A percentile compares a stretch with the other conserved stretches of the same genome.
phyloP scores from a whole-genome alignment of 2,797 vertebrate species.

The Setipinna tenuifilis region DNA sequence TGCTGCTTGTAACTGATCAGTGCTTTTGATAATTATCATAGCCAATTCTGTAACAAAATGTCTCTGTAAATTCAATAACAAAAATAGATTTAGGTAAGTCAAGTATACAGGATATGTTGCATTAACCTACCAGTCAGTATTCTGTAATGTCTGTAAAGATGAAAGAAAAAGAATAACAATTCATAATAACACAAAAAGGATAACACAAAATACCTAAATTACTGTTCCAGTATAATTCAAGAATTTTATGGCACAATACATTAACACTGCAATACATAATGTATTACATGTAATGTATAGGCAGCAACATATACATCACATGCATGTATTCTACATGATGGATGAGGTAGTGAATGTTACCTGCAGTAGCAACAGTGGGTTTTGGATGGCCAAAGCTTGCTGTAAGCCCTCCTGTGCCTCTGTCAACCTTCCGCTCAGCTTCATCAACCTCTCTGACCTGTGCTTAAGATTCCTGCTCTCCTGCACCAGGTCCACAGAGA shows the following conservation, averaged over 20 bases:
- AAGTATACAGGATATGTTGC: not conserved
- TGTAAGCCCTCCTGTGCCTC: constrained; percentile 31
- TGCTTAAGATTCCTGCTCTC: constrained; percentile 8
- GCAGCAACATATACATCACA: not conserved
- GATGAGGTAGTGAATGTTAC: constrained; percentile 19
- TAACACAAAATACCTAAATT: not conserved
- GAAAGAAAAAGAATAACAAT: not conserved
- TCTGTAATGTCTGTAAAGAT: constrained; percentile 38
- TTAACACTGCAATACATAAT: too few relatives aligned
- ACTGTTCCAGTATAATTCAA: not conserved
- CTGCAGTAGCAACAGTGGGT: constrained; percentile 47
- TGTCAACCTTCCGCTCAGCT: constrained; percentile 9
- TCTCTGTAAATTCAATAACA: not conserved
- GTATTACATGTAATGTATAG: not conserved
- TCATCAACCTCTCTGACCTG: constrained; percentile 30
- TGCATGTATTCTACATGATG: not conserved
- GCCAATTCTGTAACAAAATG: not conserved
- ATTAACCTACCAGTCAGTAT: constrained; percentile 36
- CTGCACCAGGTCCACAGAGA: constrained; percentile 44
- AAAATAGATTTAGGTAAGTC: not conserved
- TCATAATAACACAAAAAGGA: not conserved
- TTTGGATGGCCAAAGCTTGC: constrained; percentile 28
- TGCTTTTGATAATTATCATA: not conserved
- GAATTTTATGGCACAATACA: not conserved
- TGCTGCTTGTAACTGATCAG: not conserved